Percentiles rank a stretch among this genome's conserved stretches.
These are phyloP conservation scores for Cenopis cana DNA, from an alignment of 2,888 invertebrate species.

Conservation along the genomic window DNA sequence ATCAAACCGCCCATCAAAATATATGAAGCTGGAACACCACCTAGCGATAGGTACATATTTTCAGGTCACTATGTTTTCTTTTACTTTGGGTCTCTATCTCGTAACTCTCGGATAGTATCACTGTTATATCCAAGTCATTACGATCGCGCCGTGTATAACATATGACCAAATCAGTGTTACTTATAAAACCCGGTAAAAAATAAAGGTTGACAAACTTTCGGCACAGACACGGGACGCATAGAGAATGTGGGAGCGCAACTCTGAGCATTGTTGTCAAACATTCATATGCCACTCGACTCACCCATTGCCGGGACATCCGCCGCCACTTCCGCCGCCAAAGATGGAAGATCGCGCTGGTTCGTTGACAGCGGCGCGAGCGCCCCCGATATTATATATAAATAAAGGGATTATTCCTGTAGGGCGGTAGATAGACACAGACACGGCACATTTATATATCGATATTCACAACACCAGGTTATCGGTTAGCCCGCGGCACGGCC, in stretches of 20 bases:
- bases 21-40: no score
- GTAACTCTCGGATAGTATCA: not conserved
- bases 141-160: not conserved
- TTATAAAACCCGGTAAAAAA: conserved; percentile 39
- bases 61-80: not conserved
- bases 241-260: conserved; percentile 78
- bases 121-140: not conserved
- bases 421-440: conserved; percentile 52
- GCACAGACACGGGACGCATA: conserved; percentile 79
- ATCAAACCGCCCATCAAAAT: no score
- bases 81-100: not conserved
- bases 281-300: conserved; percentile 80
- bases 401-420: conserved; percentile 57
- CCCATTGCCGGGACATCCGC: conserved; percentile 84
- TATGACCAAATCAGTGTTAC: conserved; percentile 8
- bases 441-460: conserved; percentile 46
- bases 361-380: conserved; percentile 73
- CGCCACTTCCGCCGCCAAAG: conserved; percentile 84
- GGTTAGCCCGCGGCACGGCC: conserved; percentile 64
- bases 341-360: conserved; percentile 81
- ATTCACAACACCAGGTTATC: conserved; percentile 50
- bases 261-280: conserved; percentile 78
- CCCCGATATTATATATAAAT: conserved; percentile 57
- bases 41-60: not conserved
- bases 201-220: conserved; percentile 84